Base-by-base conservation (phyloP, 92 coral and sea anemone genomes). In the Muricea muricata region DNA sequence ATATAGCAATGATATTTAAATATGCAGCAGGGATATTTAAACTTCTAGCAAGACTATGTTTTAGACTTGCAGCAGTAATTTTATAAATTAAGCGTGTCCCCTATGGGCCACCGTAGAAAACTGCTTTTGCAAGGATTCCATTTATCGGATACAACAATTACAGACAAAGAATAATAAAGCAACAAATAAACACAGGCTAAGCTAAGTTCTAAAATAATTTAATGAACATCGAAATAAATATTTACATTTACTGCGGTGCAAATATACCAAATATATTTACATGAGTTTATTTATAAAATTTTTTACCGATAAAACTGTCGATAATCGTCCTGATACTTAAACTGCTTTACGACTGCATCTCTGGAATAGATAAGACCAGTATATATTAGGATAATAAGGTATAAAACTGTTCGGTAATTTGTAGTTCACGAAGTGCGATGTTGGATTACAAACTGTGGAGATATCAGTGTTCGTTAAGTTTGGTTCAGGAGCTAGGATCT, bases 201-300 rank as follows among this genome's bases (percentile, higher is more conserved):
- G 39, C n/a, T n/a, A n/a, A n/a, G 73, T 66, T 66, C 18, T 32
- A 14, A 35, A 68, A 68, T 68, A 32, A 42, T 68, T 68, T 68
- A 42, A 68, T 68, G 75, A 32, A 68, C 52, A 35, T 9, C 11
- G 45, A 39, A 39, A 39, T 2, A 45, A 17, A 4, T 37, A 37
- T 37, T 37, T 37, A 37, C 42, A 37, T 9, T 9, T 37, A 37
- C 4, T 9, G 4, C 4, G 4, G 9, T 9, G 9, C 4, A 37
- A 37, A 4, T 37, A 4, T 4, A 37, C 9, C 4, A 37, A 4
- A 37, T 37, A 37, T 37, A 4, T 37, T 37, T 37, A 37, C 42
- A 37, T 37, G 42, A 37, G 9, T 37, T 4, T 37, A 37, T 37
- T 4, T 9, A 37, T 4, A 4, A 52, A 17, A 4, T 52, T 17